A percentile compares a stretch with the other conserved stretches of the same genome.
These are phyloP conservation scores for Gouania willdenowi DNA, from an alignment of 2,797 vertebrate species.

Conservation along the genomic window DNA sequence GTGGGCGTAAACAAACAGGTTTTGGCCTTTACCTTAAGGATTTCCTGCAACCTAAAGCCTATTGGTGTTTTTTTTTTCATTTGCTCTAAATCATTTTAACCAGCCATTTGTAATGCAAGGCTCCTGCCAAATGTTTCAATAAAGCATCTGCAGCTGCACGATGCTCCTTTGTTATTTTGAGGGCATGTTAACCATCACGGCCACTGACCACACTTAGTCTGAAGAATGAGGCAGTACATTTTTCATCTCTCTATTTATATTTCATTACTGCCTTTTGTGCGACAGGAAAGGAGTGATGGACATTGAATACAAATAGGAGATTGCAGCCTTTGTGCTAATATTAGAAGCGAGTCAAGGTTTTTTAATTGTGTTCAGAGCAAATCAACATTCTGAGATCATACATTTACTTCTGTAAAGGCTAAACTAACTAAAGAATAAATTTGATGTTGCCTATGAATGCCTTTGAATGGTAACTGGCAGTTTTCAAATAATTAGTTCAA, in stretches of 20 bases:
- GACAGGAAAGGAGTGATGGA: conserved; percentile 11
- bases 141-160: conserved; percentile 2
- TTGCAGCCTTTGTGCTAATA: not conserved
- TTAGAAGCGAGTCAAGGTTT: no score
- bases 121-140: conserved; percentile 3
- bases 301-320: not conserved
- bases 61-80: not conserved
- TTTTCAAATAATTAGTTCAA: no score
- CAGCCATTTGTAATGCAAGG: not conserved
- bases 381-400: no score
- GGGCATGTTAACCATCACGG: conserved; percentile 25
- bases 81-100: not conserved
- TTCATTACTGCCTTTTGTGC: conserved; percentile 19
- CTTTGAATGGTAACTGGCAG: no score
- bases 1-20: no score
- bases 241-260: conserved; percentile 41
- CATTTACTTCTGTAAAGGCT: no score
- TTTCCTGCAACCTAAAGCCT: no score
- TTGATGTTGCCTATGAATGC: no score
- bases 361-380: no score
- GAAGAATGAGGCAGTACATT: conserved; percentile 21
- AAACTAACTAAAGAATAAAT: no score
- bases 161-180: conserved; percentile 30
- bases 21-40: no score
- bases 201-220: conserved; percentile 29